phyloP scores from a whole-genome alignment of 1,140 invertebrate species.

The Venustaconcha ellipsiformis region DNA sequence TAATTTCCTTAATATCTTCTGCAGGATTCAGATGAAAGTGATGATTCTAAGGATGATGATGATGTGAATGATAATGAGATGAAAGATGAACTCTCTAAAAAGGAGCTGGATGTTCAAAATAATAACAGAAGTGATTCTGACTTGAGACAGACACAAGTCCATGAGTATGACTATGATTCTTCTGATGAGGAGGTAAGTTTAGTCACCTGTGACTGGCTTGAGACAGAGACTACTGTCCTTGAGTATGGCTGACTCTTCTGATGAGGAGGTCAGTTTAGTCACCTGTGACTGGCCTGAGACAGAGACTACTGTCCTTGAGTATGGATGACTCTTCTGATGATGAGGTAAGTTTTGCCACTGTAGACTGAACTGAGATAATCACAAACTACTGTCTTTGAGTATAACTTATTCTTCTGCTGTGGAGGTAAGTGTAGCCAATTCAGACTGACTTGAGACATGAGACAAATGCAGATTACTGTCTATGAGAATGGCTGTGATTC shows the following conservation, averaged over 20 bases:
- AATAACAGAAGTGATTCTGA: neutral
- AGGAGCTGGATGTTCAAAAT: conserved; percentile 1
- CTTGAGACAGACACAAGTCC: conserved; percentile 38
- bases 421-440: no score
- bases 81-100: conserved; percentile 13
- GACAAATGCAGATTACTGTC: no score
- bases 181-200: conserved; percentile 85
- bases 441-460: no score
- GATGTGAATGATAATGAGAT: conserved; percentile 23
- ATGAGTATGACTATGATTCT: conserved; percentile 83
- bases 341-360: neutral
- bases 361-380: neutral
- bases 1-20: no score
- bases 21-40: neutral
- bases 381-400: no score
- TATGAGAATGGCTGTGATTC: no score
- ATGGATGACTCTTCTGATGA: neutral
- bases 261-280: neutral
- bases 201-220: neutral
- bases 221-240: no score
- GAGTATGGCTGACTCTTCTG: no score
- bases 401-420: no score
- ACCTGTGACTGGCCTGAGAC: neutral
- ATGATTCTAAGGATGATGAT: conserved; percentile 10
- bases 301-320: neutral